Conservation (phyloP, 2,113 vertebrate species). For the Nyctereutes procyonoides region DNA sequence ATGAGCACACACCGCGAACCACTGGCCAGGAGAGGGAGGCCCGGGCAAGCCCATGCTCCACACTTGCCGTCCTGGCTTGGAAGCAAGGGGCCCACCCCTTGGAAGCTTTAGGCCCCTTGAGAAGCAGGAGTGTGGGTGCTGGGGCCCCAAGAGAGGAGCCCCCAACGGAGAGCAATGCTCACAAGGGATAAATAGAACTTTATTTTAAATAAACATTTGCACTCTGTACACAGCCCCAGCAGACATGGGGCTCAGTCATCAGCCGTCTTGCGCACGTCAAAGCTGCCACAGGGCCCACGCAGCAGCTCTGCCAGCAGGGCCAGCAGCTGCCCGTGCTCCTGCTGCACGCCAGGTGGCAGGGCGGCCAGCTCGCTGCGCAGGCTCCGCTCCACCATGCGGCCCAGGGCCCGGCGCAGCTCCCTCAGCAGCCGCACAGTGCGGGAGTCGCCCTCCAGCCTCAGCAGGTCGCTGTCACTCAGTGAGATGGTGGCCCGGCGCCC, state of each 20-base stretch:
- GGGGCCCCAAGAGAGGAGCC: background rate
- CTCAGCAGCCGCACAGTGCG: constrained; percentile 92
- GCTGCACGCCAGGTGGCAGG: constrained; percentile 81
- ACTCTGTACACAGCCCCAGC: constrained; percentile 89
- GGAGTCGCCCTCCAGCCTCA: constrained; percentile 90
- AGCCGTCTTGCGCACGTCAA: constrained; percentile 81
- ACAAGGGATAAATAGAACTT: constrained; percentile 92
- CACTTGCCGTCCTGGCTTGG: background rate
- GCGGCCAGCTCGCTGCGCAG: constrained; percentile 88
- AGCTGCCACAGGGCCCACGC: constrained; percentile 89
- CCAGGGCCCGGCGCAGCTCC: constrained; percentile 93
- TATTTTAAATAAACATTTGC: constrained; percentile 92
- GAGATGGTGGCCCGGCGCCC: constrained; percentile 91
- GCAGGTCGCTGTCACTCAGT: constrained; percentile 90
- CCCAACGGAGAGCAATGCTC: constrained; percentile 78
- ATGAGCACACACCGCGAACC: background rate
- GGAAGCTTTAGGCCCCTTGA: constrained; percentile 87
- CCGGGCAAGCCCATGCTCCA: background rate
- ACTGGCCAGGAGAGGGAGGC: background rate
- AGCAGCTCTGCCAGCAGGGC: constrained; percentile 93
- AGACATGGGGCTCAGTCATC: constrained; percentile 71
- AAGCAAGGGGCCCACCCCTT: background rate
- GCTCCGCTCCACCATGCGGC: constrained; percentile 94
- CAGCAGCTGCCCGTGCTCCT: constrained; percentile 92
- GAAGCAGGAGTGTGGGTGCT: background rate